Evolutionary conservation across 2,888 invertebrate species (phyloP).

Genomic region (Lucinisca nassula): DNA sequence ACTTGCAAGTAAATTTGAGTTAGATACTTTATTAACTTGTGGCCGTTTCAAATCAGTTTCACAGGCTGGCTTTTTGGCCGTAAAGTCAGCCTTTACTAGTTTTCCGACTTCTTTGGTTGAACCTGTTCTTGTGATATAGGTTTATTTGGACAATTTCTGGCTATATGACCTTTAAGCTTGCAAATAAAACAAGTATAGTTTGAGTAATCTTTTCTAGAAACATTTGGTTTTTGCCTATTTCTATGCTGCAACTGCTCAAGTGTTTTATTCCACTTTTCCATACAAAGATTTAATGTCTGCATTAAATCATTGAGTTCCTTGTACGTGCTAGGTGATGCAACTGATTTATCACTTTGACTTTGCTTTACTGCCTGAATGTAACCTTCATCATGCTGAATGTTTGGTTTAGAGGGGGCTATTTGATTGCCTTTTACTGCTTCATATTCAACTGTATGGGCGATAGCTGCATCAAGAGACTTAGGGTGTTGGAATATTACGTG

Average conservation of each 20-base stretch:
- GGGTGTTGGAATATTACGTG: slow-evolving; percentile 6
- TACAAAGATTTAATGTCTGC: background rate
- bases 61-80: background rate
- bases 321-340: background rate
- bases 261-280: background rate
- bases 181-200: background rate
- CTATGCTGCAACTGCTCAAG: background rate
- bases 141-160: background rate
- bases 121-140: background rate
- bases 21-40: background rate
- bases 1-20: background rate
- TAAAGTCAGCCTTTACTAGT: background rate
- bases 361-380: background rate
- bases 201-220: background rate
- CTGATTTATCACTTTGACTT: background rate
- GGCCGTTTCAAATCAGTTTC: background rate
- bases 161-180: background rate
- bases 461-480: slow-evolving; percentile 1
- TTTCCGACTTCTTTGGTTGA: background rate
- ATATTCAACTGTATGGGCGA: background rate
- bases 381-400: background rate
- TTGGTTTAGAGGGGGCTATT: background rate
- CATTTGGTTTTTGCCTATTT: background rate
- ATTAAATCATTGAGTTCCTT: background rate
- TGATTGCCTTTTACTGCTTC: slow-evolving; percentile 10